Evolutionary conservation across 2,797 vertebrate genomes (phyloP), one percentile per base, ranked within the genome.

Genomic region (Tarsius wallacei): DNA sequence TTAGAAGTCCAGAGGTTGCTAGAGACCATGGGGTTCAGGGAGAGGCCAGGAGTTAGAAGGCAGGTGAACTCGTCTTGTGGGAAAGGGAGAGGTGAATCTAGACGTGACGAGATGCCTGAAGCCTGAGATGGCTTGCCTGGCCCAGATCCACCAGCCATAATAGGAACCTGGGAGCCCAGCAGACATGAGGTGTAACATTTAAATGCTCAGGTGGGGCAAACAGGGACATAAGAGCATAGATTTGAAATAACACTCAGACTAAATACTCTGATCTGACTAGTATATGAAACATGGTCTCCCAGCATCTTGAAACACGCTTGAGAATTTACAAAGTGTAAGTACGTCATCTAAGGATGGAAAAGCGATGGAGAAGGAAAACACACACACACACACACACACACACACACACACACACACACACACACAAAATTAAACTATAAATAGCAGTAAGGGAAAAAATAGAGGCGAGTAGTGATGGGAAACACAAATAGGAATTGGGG

Each of bases 131-230:
- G 64, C 55, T 82, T 83, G 77, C 42, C 85, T 97, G 94, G 49
- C 95, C 57, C 36, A 33, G 57, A 85, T 92, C 92, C 88, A 94
- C 47, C 63, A 87, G 81, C 96, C 95, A 96, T 84, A 97, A 97
- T 91, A 83, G 95, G 71, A 76, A 59, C 57, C 73, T 85, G 78
- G 88, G 70, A 91, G 59, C 24, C 73, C 42, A n/a, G 33, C 85
- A 98, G 96, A 98, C 95, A 86, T 95, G 97, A 97, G 95, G 89
- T 95, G 82, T 83, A 93, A 88, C 64, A 87, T 26, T 94, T 70
- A 97, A 96, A 91, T 77, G 51, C 70, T 96, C 88, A 83, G 93
- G 89, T 89, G 71, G 49, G 63, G 90, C 73, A 68, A 89, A 93
- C 11, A 73, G 92, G 82, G 73, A 28, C 85, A n/a, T 5, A 42